Evolutionary conservation across 2,888 invertebrate species (phyloP).

Genomic region (Machimus atricapillus): DNA sequence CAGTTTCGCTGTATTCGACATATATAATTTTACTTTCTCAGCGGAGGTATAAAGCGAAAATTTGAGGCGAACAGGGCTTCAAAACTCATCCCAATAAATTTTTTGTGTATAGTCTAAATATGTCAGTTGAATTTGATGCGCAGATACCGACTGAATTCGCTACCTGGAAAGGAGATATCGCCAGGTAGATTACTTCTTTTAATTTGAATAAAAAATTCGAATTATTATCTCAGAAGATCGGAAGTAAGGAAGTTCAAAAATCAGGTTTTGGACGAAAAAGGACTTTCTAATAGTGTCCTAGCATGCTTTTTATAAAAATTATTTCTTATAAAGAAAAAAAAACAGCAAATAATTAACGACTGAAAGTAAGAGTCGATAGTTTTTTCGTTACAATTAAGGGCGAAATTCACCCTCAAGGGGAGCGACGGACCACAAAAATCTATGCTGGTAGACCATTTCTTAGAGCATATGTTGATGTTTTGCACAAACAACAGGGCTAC

Average conservation of each 20-base stretch:
- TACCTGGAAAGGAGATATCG: not conserved
- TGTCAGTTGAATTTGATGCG: not conserved
- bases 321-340: not conserved
- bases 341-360: not conserved
- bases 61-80: not conserved
- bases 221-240: not conserved
- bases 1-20: not conserved
- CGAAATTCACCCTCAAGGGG: not conserved
- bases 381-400: not conserved
- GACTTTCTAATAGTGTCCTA: not conserved
- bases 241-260: not conserved
- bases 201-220: conserved; percentile 1
- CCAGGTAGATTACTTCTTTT: not conserved
- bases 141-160: not conserved
- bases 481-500: not conserved
- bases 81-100: not conserved
- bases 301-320: not conserved
- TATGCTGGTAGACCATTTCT: not conserved
- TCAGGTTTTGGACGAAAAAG: not conserved
- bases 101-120: not conserved
- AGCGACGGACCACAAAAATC: not conserved
- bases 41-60: not conserved
- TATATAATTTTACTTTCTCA: conserved; percentile 14
- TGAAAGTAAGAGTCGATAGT: not conserved
- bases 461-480: not conserved